A percentile compares a stretch with the other conserved stretches of the same genome.
phyloP scores from a whole-genome alignment of 2,113 vertebrate species.

The Formicarius rufipectus region DNA sequence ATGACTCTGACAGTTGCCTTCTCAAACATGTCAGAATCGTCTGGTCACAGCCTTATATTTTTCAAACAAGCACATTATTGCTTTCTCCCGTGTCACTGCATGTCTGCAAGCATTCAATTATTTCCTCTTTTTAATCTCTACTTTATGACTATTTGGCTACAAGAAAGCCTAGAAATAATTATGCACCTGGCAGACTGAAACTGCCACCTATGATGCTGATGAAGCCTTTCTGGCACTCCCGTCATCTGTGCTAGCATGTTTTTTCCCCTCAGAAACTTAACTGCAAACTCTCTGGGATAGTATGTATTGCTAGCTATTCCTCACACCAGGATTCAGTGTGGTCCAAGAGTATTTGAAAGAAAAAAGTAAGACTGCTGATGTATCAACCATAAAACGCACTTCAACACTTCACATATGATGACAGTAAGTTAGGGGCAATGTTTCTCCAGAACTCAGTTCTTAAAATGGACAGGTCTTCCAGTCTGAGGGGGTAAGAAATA shows the following conservation, averaged over 20 bases:
- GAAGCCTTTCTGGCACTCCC: neutral
- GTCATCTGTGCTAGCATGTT: neutral
- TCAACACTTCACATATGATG: neutral
- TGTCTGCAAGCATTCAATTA: neutral
- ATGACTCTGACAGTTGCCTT: neutral
- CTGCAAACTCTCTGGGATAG: neutral
- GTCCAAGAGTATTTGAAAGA: neutral
- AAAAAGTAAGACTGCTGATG: neutral
- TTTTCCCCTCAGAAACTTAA: neutral
- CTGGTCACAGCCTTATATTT: neutral
- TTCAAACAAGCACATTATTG: neutral
- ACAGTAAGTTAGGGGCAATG: neutral
- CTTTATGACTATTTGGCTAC: neutral
- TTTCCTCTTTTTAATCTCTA: neutral
- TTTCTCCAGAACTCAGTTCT: neutral
- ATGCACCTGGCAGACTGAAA: neutral
- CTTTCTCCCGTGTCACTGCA: neutral
- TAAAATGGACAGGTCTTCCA: neutral
- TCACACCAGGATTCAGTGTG: neutral
- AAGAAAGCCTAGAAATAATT: neutral
- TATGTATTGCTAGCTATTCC: neutral
- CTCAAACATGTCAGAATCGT: conserved; percentile 20
- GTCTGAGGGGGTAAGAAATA: neutral
- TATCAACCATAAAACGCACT: neutral
- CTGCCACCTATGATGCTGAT: neutral